These are phyloP conservation scores for Catharus fuscescens DNA, from an alignment of 2,113 vertebrate genomes.

Conservation along the genomic window DNA sequence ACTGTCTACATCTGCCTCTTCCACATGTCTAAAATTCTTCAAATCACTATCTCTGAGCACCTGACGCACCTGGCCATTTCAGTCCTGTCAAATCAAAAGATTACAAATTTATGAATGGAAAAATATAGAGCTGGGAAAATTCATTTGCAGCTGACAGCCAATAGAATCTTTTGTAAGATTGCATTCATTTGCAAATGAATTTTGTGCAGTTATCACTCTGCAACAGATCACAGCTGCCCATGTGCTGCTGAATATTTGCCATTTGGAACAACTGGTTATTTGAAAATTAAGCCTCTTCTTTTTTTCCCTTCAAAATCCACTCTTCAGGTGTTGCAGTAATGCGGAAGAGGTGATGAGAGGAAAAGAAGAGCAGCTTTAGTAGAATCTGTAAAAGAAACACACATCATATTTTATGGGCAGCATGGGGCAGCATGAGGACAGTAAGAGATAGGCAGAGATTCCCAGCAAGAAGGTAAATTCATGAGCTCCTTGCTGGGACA, in stretches of 20 bases:
- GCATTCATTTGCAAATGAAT: slow-evolving; percentile 35
- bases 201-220: slow-evolving; percentile 11
- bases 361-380: background rate
- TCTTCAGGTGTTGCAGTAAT: background rate
- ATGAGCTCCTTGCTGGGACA: background rate
- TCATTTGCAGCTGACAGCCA: slow-evolving; percentile 55
- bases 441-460: background rate
- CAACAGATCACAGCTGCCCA: slow-evolving; percentile 37
- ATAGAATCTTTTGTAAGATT: slow-evolving; percentile 37
- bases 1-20: background rate
- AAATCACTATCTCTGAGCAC: background rate
- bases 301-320: background rate
- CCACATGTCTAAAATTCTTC: background rate
- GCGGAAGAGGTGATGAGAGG: background rate
- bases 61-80: background rate
- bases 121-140: slow-evolving; percentile 18
- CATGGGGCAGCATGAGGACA: background rate
- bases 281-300: slow-evolving; percentile 36
- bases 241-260: slow-evolving; percentile 17
- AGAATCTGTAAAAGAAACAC: background rate
- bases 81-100: slow-evolving; percentile 16
- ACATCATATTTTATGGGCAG: background rate
- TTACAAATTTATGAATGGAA: slow-evolving; percentile 46
- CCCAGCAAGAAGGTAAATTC: background rate
- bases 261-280: background rate